These are phyloP conservation scores for Diplodus puntazzo DNA, from an alignment of 2,797 vertebrate genomes.

Conservation along the genomic window DNA sequence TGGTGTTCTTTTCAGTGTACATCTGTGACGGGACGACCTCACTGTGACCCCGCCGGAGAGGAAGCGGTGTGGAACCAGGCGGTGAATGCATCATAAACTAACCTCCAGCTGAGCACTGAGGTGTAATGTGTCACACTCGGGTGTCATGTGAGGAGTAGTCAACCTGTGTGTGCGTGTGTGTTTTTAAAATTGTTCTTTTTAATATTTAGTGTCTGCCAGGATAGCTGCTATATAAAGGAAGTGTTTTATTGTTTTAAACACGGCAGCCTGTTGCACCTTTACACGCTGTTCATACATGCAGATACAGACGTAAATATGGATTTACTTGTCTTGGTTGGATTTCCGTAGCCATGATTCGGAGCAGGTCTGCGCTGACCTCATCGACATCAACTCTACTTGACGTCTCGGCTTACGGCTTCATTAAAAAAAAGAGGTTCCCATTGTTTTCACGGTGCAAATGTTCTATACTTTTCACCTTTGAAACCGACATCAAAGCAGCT, in stretches of 20 bases:
- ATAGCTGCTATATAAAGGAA: neutral
- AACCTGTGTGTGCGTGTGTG: neutral
- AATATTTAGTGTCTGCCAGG: neutral
- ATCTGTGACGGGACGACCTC: neutral
- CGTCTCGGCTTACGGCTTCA: constrained; percentile 14
- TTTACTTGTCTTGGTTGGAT: constrained; percentile 1
- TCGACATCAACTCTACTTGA: constrained; percentile 26
- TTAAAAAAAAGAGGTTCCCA: constrained; percentile 12
- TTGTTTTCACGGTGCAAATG: constrained; percentile 2
- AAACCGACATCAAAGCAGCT: constrained; percentile 47
- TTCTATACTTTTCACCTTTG: constrained; percentile 29
- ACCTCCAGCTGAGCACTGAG: constrained; percentile 25
- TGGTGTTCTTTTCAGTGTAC: neutral
- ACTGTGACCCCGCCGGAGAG: constrained; percentile 34
- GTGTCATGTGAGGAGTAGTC: constrained; percentile 25
- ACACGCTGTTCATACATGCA: neutral
- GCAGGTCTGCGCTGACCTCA: constrained; percentile 7
- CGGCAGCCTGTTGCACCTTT: neutral
- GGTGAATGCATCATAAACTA: constrained; percentile 32
- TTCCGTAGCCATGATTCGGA: neutral
- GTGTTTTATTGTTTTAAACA: neutral
- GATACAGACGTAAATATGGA: neutral
- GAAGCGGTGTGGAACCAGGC: constrained; percentile 25
- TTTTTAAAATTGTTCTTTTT: neutral
- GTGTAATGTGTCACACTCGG: constrained; percentile 42